Conservation (phyloP, 30 jellyfish, hydroid and myxozoan species). For the Clytia hemisphaerica region DNA sequence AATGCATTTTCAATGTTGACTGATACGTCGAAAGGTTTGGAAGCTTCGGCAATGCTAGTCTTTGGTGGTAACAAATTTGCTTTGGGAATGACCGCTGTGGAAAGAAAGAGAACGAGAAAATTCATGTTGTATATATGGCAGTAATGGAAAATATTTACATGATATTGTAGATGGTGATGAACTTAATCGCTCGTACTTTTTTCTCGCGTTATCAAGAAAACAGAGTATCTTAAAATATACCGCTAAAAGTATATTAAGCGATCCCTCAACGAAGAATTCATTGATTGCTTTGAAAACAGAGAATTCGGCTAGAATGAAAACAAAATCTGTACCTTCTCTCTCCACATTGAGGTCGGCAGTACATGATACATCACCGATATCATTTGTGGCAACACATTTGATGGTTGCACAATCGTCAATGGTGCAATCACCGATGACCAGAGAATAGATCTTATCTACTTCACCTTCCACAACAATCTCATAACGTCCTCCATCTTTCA, state of each 20-base stretch:
- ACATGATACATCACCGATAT: conserved; percentile 55
- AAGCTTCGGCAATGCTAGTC: neutral
- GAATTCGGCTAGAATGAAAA: neutral
- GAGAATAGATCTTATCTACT: conserved; percentile 7
- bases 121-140: no score
- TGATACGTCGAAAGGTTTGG: neutral
- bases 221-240: no score
- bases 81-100: neutral
- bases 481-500: conserved; percentile 24
- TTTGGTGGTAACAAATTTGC: neutral
- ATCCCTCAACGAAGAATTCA: no score
- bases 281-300: neutral
- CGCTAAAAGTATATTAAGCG: no score
- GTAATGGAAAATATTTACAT: no score
- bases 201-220: no score
- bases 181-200: no score
- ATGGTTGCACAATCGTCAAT: conserved; percentile 56
- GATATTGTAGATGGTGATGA: no score
- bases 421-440: conserved; percentile 42
- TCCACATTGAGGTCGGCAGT: conserved; percentile 28
- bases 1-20: conserved; percentile 26
- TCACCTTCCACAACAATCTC: conserved; percentile 22
- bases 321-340: conserved; percentile 11
- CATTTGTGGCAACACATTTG: conserved; percentile 47
- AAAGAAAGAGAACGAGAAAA: conserved; percentile 18